Conservation (phyloP, 2,113 vertebrate species). For the Montifringilla adamsi region DNA sequence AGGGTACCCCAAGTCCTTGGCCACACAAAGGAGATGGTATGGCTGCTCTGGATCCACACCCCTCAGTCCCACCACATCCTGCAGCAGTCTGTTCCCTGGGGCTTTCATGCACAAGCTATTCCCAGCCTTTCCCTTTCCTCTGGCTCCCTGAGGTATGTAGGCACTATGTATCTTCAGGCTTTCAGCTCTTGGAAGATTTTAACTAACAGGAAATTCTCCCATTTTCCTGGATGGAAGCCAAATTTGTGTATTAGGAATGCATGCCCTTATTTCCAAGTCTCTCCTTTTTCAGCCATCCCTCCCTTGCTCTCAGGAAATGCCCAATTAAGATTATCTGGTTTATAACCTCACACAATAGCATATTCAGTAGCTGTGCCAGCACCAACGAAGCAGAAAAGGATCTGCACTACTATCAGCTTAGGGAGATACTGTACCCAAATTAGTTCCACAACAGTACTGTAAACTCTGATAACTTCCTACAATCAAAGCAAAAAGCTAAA, state of each 20-base stretch:
- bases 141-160: neutral
- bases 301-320: constrained; percentile 43
- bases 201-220: constrained; percentile 47
- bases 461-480: constrained; percentile 8
- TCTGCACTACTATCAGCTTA: neutral
- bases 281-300: constrained; percentile 32
- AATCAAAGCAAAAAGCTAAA: neutral
- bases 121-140: constrained; percentile 2
- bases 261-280: constrained; percentile 6
- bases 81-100: neutral
- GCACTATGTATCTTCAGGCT: neutral
- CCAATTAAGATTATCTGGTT: constrained; percentile 58
- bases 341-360: constrained; percentile 49
- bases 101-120: neutral
- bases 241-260: constrained; percentile 14
- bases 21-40: neutral
- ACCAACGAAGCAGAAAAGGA: constrained; percentile 13
- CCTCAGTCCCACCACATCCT: neutral
- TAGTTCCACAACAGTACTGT: neutral
- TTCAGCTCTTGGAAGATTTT: neutral
- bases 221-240: constrained; percentile 30
- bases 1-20: neutral
- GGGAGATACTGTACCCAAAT: neutral
- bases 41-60: neutral
- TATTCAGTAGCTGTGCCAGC: constrained; percentile 5